Conservation (phyloP, 35 echinoderm and acorn worm genomes). For the Stichopus chloronotus region DNA sequence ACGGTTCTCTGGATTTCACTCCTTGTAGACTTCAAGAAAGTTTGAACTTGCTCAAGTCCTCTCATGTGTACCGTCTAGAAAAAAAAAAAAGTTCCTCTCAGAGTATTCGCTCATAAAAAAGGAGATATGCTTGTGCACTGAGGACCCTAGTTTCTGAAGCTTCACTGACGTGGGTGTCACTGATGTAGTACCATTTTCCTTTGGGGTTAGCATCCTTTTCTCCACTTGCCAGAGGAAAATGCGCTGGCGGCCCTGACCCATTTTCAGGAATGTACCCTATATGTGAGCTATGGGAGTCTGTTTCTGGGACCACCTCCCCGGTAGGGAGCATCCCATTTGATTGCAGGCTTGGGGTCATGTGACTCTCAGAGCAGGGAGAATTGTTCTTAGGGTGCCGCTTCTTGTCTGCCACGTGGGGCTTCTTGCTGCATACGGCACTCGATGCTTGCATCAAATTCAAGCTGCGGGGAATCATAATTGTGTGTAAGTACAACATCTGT, state of each 20-base stretch:
- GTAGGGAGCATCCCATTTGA: slow-evolving; percentile 39
- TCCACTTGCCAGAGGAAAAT: slow-evolving; percentile 41
- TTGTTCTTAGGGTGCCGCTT: slow-evolving; percentile 26
- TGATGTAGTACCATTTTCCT: slow-evolving; percentile 97
- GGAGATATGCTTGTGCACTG: slow-evolving; percentile 88
- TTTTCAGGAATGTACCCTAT: slow-evolving; percentile 37
- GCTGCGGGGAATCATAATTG: slow-evolving; percentile 64
- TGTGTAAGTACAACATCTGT: slow-evolving; percentile 65
- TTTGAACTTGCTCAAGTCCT: not conserved
- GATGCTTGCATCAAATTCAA: slow-evolving; percentile 68
- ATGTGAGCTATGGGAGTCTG: slow-evolving; percentile 20
- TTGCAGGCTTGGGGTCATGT: not conserved
- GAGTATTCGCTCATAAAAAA: slow-evolving; percentile 92
- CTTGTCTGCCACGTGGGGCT: slow-evolving; percentile 33
- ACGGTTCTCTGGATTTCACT: not conserved
- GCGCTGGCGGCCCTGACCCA: not conserved
- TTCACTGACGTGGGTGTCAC: slow-evolving; percentile 95
- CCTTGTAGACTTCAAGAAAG: not conserved
- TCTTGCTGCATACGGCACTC: slow-evolving; percentile 42
- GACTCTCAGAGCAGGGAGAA: not conserved
- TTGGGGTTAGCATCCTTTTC: slow-evolving; percentile 58
- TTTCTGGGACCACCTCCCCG: not conserved
- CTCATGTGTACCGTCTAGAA: not conserved
- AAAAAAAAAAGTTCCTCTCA: not conserved
- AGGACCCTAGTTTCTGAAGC: slow-evolving; percentile 86